Evolutionary conservation across 2,797 vertebrate genomes (phyloP).

Genomic region (Muscicapa comitata): DNA sequence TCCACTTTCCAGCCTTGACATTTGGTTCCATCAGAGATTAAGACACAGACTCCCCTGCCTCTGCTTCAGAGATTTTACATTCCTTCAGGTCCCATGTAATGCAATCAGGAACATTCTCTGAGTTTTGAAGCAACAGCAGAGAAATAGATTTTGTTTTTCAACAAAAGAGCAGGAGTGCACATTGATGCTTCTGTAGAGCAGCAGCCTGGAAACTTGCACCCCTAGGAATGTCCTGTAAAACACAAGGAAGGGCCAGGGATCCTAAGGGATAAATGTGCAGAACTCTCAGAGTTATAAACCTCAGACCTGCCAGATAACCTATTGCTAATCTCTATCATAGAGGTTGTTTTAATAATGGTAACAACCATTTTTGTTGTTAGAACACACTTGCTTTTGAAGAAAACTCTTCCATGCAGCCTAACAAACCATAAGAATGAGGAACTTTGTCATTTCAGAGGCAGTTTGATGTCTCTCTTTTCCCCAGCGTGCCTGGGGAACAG

Average conservation of each 20-base stretch:
- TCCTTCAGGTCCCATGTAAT: not conserved
- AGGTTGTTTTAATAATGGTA: not conserved
- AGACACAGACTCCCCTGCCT: not conserved
- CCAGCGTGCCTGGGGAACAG: accelerated
- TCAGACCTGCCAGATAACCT: not conserved
- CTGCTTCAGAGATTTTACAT: slow-evolving; percentile 50
- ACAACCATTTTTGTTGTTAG: not conserved
- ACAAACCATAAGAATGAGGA: not conserved
- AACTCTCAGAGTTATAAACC: not conserved
- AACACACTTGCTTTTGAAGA: not conserved
- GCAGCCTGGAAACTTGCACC: not conserved
- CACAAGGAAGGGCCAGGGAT: not conserved
- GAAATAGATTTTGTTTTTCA: not conserved
- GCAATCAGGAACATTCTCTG: not conserved
- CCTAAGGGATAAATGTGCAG: not conserved
- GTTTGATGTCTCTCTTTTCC: not conserved
- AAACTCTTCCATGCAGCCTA: not conserved
- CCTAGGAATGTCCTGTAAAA: not conserved
- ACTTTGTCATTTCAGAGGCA: not conserved
- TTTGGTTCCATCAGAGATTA: slow-evolving; percentile 62
- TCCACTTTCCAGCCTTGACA: not conserved
- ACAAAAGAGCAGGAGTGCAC: not conserved
- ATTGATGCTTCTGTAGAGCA: not conserved
- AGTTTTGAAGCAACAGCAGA: not conserved
- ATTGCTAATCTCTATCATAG: accelerated